Conservation (phyloP, 2,888 invertebrate species). For the Druceiella hillmani region DNA sequence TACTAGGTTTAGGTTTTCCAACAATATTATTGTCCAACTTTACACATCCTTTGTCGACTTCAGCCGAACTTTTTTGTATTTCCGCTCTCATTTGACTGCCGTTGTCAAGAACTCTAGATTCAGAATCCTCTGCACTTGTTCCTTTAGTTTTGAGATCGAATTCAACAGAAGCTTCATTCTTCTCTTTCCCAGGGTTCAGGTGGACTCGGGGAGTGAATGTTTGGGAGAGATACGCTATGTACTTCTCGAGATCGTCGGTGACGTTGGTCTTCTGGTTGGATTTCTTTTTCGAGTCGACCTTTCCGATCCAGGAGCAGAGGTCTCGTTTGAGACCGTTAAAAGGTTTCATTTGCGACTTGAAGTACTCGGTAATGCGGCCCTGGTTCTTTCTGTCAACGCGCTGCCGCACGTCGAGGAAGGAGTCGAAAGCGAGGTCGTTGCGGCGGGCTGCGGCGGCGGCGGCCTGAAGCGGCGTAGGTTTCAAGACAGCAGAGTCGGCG, state of each 20-base stretch:
- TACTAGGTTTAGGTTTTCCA: too few species aligned
- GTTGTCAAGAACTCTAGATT: neutral
- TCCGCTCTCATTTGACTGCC: constrained; percentile 8
- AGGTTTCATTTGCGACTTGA: constrained; percentile 78
- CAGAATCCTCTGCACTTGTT: neutral
- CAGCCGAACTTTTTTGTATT: too few species aligned
- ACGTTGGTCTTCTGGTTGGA: constrained; percentile 45
- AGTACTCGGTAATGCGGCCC: constrained; percentile 81
- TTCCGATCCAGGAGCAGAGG: constrained; percentile 29
- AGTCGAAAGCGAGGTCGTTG: constrained; percentile 26
- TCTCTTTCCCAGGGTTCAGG: constrained; percentile 40
- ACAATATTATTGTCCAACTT: too few species aligned
- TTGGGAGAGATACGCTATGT: constrained; percentile 46
- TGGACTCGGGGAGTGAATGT: constrained; percentile 47
- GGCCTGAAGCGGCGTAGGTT: constrained; percentile 11
- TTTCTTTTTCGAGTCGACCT: constrained; percentile 40
- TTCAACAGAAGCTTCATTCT: neutral
- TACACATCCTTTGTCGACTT: too few species aligned
- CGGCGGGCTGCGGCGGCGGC: constrained; percentile 31
- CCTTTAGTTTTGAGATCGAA: neutral
- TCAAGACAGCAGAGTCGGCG: constrained; percentile 32
- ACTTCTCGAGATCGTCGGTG: constrained; percentile 46
- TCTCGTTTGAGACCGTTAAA: constrained; percentile 51
- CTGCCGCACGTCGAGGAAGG: neutral
- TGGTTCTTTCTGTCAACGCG: constrained; percentile 40